phyloP scores from a whole-genome alignment of 2,797 vertebrate species.

The Coluber constrictor region DNA sequence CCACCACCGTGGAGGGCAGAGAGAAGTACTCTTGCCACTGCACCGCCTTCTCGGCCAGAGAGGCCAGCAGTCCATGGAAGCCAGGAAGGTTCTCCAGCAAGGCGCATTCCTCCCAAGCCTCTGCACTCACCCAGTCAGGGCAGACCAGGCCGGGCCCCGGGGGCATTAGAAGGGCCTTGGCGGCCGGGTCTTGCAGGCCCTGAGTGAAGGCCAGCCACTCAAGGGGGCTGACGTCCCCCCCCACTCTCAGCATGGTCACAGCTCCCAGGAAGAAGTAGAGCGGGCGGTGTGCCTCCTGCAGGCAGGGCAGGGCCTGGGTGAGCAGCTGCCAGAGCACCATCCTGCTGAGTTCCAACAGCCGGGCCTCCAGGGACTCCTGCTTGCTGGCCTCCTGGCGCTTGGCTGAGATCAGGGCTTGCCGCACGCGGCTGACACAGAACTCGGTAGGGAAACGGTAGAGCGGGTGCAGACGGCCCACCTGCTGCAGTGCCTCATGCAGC shows the following conservation, averaged over 20 bases:
- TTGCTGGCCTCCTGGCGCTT: conserved; percentile 32
- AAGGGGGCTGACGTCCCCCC: conserved; percentile 59
- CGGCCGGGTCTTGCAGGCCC: conserved; percentile 67
- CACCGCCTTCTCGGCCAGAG: conserved; percentile 63
- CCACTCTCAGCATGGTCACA: conserved; percentile 66
- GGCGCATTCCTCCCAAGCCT: conserved; percentile 66
- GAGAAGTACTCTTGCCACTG: conserved; percentile 82
- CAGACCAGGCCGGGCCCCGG: conserved; percentile 33
- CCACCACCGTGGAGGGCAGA: conserved; percentile 71
- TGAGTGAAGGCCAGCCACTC: conserved; percentile 74
- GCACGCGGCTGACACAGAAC: conserved; percentile 63
- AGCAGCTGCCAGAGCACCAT: conserved; percentile 70
- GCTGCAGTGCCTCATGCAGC: conserved; percentile 73
- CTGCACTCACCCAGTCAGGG: conserved; percentile 73
- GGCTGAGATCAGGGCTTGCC: conserved; percentile 49
- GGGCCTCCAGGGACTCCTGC: conserved; percentile 34
- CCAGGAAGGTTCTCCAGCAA: conserved; percentile 71
- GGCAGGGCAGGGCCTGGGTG: conserved; percentile 63
- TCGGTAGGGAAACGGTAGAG: conserved; percentile 72
- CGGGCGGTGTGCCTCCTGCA: conserved; percentile 67
- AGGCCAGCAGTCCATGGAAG: conserved; percentile 76
- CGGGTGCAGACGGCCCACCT: conserved; percentile 72
- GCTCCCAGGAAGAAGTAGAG: conserved; percentile 75
- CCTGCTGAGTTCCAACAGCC: conserved; percentile 64
- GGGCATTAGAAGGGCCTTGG: neutral